Evolutionary conservation across 2,113 vertebrate genomes (phyloP).

Genomic region (Chaetops frenatus): DNA sequence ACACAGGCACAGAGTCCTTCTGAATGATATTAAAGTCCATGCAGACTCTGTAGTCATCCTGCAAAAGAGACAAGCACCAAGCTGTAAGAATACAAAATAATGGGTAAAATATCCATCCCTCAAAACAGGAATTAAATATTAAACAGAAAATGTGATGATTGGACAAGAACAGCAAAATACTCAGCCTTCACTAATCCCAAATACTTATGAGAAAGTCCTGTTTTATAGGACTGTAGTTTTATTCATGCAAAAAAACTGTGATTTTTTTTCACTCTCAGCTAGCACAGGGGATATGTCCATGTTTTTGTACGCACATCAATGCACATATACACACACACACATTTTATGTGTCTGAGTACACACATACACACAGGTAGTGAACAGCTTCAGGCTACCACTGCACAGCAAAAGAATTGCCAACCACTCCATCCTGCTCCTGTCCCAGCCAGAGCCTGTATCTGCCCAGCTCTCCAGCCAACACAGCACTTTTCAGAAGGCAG

Average conservation of each 20-base stretch:
- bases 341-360: neutral
- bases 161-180: neutral
- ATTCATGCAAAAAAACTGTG: neutral
- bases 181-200: neutral
- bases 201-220: neutral
- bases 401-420: neutral
- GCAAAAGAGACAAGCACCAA: neutral
- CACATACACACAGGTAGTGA: rapidly evolving
- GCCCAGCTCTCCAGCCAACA: neutral
- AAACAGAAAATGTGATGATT: neutral
- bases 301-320: neutral
- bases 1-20: conserved; percentile 90
- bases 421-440: neutral
- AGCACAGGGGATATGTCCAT: neutral
- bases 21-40: conserved; percentile 90
- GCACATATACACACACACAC: rapidly evolving
- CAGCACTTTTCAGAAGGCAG: neutral
- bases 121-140: neutral
- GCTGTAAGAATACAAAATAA: neutral
- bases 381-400: neutral
- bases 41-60: conserved; percentile 96
- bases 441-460: neutral
- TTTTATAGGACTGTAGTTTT: neutral
- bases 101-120: neutral
- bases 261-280: neutral